Evolutionary conservation across 2,113 vertebrate species (phyloP).

Genomic region (Crocuta crocuta): DNA sequence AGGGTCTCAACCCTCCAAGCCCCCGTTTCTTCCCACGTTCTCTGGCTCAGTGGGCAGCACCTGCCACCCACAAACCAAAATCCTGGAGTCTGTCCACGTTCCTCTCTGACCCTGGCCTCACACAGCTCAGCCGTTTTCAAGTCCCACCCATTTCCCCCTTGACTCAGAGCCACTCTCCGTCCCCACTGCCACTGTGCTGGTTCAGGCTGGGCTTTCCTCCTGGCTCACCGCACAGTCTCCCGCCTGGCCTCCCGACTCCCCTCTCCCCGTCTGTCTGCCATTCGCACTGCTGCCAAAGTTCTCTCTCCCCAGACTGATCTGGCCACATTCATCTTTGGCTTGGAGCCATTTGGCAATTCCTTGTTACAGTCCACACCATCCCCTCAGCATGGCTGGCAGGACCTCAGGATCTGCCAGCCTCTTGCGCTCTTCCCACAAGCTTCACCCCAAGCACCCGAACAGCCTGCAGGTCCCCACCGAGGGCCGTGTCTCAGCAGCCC

Average conservation of each 20-base stretch:
- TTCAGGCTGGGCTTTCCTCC: neutral
- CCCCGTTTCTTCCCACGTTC: neutral
- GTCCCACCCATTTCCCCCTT: neutral
- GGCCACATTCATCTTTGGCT: neutral
- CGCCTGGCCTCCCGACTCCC: neutral
- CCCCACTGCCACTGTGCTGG: neutral
- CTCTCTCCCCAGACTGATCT: neutral
- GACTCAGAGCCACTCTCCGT: neutral
- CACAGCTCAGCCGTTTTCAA: neutral
- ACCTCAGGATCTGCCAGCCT: neutral
- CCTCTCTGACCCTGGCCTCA: neutral
- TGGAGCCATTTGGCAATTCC: neutral
- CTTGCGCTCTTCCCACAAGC: neutral
- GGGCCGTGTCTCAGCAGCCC: accelerated
- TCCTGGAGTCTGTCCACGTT: neutral
- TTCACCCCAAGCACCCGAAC: neutral
- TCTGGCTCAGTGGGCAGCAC: neutral
- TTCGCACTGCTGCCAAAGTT: neutral
- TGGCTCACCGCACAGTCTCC: neutral
- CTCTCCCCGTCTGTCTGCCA: neutral
- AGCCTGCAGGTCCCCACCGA: neutral
- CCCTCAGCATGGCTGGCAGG: neutral
- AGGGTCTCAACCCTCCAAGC: neutral
- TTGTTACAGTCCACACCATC: neutral
- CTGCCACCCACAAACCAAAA: neutral